Conservation (phyloP, 2,113 vertebrate species). For the Odontophorus gujanensis region DNA sequence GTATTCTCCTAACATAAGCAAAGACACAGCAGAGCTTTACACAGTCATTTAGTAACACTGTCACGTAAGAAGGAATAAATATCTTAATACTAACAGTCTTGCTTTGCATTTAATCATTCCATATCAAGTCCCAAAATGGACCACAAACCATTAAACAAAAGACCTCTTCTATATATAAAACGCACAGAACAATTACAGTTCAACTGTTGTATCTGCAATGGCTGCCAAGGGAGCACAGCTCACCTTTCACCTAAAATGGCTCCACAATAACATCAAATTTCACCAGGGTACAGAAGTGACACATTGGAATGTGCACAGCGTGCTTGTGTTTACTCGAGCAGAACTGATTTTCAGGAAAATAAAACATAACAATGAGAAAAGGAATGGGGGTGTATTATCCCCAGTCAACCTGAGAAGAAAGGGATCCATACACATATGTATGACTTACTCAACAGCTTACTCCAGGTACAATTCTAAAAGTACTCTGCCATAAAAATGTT, state of each 20-base stretch:
- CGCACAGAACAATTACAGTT: not conserved
- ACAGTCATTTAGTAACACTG: not conserved
- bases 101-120: not conserved
- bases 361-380: not conserved
- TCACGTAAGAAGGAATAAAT: conserved; percentile 15
- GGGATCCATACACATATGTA: not conserved
- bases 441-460: not conserved
- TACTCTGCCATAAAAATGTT: not conserved
- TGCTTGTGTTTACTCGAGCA: not conserved
- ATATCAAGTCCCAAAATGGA: fast-evolving
- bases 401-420: not conserved
- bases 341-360: not conserved
- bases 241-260: not conserved
- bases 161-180: not conserved
- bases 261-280: not conserved
- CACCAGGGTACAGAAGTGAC: not conserved
- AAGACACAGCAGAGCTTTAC: conserved; percentile 12
- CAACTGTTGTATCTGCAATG: not conserved
- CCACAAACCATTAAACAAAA: not conserved
- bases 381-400: not conserved
- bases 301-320: not conserved
- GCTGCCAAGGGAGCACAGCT: not conserved
- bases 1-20: not conserved
- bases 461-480: not conserved
- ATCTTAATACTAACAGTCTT: not conserved